Evolutionary conservation across 2,797 vertebrate genomes (phyloP).

Genomic region (Cryptoblepharus egeriae): DNA sequence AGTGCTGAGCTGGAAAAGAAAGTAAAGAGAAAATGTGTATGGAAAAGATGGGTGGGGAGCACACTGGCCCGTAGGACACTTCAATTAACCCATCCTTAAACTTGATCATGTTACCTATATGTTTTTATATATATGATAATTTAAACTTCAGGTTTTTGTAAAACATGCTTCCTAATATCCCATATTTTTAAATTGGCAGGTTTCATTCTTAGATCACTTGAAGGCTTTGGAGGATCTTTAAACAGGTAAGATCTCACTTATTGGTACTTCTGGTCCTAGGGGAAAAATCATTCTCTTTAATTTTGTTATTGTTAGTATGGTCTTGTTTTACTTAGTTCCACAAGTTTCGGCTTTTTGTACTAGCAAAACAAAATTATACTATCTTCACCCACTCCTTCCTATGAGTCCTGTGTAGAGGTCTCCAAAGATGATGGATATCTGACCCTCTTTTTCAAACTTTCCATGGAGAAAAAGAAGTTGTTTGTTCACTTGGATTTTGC

Average conservation of each 20-base stretch:
- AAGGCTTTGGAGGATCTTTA: slow-evolving; percentile 48
- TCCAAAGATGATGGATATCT: too few species aligned
- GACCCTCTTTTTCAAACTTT: too few species aligned
- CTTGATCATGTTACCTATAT: neutral
- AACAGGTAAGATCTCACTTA: slow-evolving; percentile 53
- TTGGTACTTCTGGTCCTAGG: neutral
- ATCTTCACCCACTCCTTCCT: too few species aligned
- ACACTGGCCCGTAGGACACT: neutral
- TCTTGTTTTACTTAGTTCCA: too few species aligned
- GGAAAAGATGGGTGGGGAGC: too few species aligned
- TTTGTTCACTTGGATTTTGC: too few species aligned
- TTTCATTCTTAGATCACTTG: slow-evolving; percentile 22
- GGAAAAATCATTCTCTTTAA: too few species aligned
- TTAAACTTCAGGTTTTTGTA: neutral
- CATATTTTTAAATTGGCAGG: slow-evolving; percentile 56
- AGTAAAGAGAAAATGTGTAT: neutral
- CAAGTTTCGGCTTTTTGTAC: too few species aligned
- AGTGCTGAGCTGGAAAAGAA: neutral
- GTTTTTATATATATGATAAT: neutral
- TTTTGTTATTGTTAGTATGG: too few species aligned
- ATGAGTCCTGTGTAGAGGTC: too few species aligned
- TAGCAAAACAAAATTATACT: too few species aligned
- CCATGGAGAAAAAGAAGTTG: too few species aligned
- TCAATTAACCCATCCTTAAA: neutral
- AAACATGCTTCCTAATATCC: neutral